Percentiles rank a stretch among this genome's conserved stretches.
phyloP scores from a whole-genome alignment of 2,113 vertebrate genomes.

The Meles meles region DNA sequence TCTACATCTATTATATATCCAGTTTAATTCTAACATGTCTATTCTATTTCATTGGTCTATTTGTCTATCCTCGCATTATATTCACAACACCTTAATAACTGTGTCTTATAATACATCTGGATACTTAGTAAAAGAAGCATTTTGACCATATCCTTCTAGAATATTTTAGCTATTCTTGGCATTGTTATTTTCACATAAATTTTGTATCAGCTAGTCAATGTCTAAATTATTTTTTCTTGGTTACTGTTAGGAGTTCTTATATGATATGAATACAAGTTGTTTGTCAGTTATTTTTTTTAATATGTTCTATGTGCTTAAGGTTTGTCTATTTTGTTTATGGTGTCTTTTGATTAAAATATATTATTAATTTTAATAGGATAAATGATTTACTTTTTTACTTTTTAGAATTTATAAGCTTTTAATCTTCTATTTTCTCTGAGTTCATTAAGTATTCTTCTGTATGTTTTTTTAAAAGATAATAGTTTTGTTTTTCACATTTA shows the following conservation, averaged over 20 bases:
- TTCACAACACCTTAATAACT: neutral
- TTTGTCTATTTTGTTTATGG: neutral
- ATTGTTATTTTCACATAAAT: neutral
- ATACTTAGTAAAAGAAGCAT: neutral
- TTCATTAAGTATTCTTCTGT: neutral
- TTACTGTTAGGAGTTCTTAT: neutral
- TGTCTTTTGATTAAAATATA: neutral
- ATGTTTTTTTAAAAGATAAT: neutral
- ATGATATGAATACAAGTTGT: neutral
- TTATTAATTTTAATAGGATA: neutral
- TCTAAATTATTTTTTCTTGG: neutral
- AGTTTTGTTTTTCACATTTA: neutral
- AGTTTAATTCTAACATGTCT: neutral
- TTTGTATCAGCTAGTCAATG: neutral
- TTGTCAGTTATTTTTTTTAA: neutral
- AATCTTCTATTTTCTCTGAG: neutral
- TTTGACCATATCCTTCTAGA: neutral
- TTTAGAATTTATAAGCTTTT: neutral
- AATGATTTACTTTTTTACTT: neutral
- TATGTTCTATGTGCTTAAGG: too few species aligned
- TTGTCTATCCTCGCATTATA: neutral
- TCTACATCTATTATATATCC: neutral
- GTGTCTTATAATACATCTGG: neutral
- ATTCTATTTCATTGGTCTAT: neutral
- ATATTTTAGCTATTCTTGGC: neutral